phyloP scores from a whole-genome alignment of 2,888 invertebrate species.

The Luperina nickerlii region DNA sequence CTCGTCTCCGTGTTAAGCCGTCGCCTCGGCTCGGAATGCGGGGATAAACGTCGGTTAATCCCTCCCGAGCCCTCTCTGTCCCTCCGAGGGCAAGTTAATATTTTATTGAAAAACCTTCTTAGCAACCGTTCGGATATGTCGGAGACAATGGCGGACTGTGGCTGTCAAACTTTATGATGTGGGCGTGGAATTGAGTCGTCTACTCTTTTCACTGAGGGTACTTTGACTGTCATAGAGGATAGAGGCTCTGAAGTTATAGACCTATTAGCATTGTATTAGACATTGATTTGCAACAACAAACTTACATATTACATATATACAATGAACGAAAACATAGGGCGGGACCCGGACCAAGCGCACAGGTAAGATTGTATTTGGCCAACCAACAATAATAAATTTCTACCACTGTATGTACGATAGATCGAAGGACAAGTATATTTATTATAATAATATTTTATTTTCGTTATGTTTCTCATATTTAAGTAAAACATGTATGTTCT shows the following conservation, averaged over 20 bases:
- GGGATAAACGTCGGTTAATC: constrained; percentile 70
- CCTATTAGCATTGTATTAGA: not conserved
- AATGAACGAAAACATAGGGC: not conserved
- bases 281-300: not conserved
- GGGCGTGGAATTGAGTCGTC: constrained; percentile 1
- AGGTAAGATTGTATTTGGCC: not conserved
- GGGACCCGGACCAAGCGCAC: not conserved
- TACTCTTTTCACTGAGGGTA: not conserved
- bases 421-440: too few species aligned
- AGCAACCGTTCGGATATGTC: constrained; percentile 63
- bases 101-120: constrained; percentile 70
- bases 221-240: not conserved
- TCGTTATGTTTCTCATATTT: too few species aligned
- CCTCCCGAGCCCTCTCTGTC: constrained; percentile 61
- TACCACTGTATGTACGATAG: too few species aligned
- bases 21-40: constrained; percentile 60
- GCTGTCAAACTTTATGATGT: constrained; percentile 52
- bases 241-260: not conserved
- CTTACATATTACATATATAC: not conserved
- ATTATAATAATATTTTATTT: too few species aligned
- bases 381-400: too few species aligned
- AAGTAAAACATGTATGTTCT: too few species aligned
- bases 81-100: constrained; percentile 69
- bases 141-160: constrained; percentile 61
- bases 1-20: constrained; percentile 62